Evolutionary conservation across 2,113 vertebrate genomes (phyloP), one percentile per base, ranked within the genome.

Genomic region (Podilymbus podiceps): DNA sequence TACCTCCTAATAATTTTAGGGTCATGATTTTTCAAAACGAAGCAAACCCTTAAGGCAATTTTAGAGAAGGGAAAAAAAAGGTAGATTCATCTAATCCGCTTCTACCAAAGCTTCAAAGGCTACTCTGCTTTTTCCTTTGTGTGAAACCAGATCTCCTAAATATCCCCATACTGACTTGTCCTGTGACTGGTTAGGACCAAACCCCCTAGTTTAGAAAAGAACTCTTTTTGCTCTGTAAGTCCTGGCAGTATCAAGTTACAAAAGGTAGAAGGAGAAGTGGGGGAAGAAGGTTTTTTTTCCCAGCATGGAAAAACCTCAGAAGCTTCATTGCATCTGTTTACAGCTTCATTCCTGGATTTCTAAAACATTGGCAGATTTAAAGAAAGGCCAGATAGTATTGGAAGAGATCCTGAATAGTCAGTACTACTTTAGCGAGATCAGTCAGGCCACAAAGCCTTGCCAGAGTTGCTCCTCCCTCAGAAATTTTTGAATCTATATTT

Each of bases 401-500:
- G 95, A 92, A 80, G 55, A 35, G 59, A 59, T 93, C 82, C 84
- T 81, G 89, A 69, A 78, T 63, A 93, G 83, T 94, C 94, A 79
- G 56, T 88, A 78, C 50, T 44, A 40, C 77, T 91, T 96, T 63
- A 47, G 59, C 50, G 78, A 92, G 88, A 94, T 95, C 90, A 59
- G 72, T 64, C 63, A 94, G 93, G 68, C 91, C 94, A 75, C 4
- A 40, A 21, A 67, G 52, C 78, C 22, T 66, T 91, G 92, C 98
- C 97, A 96, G 55, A 88, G 75, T 47, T 5, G 22, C 89, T 91
- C 71, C 93, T 96, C 93, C 76, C 97, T 92, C 78, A 85, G 87
- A 97, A 95, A 92, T 85, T 76, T 91, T 79, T 78, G 63, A 84
- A 53, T 89, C 95, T 96, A 40, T 96, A 91, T 95, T 97, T 97